Evolutionary conservation across 2,113 vertebrate species (phyloP).

Genomic region (Thryonomys swinderianus): DNA sequence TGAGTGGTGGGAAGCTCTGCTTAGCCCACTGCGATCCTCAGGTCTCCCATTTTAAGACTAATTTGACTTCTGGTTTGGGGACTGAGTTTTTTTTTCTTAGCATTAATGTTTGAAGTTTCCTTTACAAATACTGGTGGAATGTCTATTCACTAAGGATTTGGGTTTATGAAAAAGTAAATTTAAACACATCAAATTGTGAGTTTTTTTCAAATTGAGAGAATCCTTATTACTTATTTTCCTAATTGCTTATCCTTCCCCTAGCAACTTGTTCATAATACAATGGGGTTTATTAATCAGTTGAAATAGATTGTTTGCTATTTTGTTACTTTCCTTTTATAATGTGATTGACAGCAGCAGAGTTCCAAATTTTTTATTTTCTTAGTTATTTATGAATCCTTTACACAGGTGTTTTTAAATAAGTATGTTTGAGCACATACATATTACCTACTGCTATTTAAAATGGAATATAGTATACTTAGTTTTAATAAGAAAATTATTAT

Average conservation of each 20-base stretch:
- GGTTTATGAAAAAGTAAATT: neutral
- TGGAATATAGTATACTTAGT: neutral
- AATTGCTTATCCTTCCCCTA: neutral
- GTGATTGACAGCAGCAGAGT: neutral
- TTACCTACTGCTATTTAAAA: constrained; percentile 38
- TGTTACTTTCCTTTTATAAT: constrained; percentile 42
- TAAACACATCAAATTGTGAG: neutral
- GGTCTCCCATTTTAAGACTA: neutral
- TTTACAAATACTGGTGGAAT: neutral
- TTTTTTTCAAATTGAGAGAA: constrained; percentile 15
- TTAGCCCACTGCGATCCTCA: too few species aligned
- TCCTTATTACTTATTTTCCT: constrained; percentile 19
- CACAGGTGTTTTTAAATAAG: neutral
- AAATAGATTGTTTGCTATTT: constrained; percentile 33
- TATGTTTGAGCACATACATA: constrained; percentile 37
- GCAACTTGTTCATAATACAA: neutral
- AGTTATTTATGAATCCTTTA: constrained; percentile 8
- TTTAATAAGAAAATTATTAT: constrained; percentile 43
- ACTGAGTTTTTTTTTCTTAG: neutral
- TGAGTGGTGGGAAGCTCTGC: neutral
- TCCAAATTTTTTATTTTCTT: constrained; percentile 48
- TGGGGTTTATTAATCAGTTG: constrained; percentile 56
- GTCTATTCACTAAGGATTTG: neutral
- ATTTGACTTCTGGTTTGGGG: neutral
- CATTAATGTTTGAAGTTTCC: neutral